These are phyloP conservation scores for Loxodonta africana DNA, from an alignment of 2,113 vertebrate species.

Conservation along the genomic window DNA sequence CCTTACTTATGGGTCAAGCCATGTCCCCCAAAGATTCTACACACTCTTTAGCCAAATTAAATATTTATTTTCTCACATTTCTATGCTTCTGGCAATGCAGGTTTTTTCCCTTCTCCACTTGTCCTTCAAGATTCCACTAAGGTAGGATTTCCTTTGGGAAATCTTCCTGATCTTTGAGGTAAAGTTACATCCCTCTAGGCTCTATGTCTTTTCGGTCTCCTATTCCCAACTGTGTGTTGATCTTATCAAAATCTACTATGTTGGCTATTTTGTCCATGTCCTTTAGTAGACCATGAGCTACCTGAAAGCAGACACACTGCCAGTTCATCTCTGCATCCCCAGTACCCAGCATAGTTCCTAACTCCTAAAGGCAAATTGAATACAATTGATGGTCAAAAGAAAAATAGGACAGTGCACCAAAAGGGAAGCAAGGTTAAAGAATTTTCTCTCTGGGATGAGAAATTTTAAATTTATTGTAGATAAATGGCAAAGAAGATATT, in stretches of 20 bases:
- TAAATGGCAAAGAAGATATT: conserved; percentile 40
- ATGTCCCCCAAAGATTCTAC: not conserved
- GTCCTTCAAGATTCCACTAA: not conserved
- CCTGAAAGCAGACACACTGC: conserved; percentile 9
- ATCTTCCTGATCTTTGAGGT: not conserved
- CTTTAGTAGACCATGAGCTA: not conserved
- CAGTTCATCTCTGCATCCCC: not conserved
- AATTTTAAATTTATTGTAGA: conserved; percentile 45
- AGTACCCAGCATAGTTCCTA: not conserved
- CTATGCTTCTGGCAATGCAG: not conserved
- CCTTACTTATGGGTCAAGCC: no score
- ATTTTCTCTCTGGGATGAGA: not conserved
- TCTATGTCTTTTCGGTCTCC: not conserved
- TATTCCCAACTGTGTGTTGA: not conserved
- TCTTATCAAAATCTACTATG: not conserved
- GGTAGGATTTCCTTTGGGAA: not conserved
- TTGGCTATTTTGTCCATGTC: not conserved
- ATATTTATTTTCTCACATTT: not conserved
- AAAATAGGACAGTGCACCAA: conserved; percentile 30
- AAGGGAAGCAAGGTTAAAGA: not conserved
- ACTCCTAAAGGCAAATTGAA: conserved; percentile 24
- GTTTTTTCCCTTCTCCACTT: not conserved
- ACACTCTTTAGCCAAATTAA: not conserved
- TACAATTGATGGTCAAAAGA: not conserved
- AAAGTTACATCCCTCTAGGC: not conserved